These are phyloP conservation scores for Perca schrenkii DNA, from an alignment of 2,113 vertebrate genomes.

Conservation along the genomic window DNA sequence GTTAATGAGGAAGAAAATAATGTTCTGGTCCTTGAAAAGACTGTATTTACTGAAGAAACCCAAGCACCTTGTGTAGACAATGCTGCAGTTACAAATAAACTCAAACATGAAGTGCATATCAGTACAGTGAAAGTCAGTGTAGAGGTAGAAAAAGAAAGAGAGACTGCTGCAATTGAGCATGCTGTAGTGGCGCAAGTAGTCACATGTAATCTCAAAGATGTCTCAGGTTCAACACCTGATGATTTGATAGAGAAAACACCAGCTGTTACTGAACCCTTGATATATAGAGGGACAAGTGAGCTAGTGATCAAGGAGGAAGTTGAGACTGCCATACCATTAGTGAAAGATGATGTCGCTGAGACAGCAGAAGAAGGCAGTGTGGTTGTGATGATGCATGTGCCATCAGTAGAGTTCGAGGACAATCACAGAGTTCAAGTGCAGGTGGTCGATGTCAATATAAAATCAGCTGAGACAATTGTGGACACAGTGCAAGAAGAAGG, in stretches of 20 bases:
- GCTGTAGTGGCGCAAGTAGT: constrained; percentile 19
- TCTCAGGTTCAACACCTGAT: constrained; percentile 21
- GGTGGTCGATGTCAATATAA: constrained; percentile 43
- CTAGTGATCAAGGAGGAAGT: constrained; percentile 55
- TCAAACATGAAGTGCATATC: constrained; percentile 8
- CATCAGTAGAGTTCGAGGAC: constrained; percentile 37
- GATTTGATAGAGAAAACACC: constrained; percentile 48
- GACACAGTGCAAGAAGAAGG: constrained; percentile 61
- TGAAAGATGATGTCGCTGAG: constrained; percentile 36
- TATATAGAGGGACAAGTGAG: constrained; percentile 50
- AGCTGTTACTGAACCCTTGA: constrained; percentile 53
- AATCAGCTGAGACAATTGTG: constrained; percentile 30
- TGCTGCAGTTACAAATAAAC: constrained; percentile 45
- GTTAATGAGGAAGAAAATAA: constrained; percentile 23
- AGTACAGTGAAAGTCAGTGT: constrained; percentile 20
- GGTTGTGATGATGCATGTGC: constrained; percentile 31
- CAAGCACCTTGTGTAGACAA: constrained; percentile 8
- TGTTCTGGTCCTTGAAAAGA: constrained; percentile 37
- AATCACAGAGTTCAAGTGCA: constrained; percentile 55
- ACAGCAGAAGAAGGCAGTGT: constrained; percentile 47
- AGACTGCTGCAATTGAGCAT: constrained; percentile 22
- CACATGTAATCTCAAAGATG: constrained; percentile 33
- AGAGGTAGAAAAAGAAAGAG: constrained; percentile 46
- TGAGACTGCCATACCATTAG: constrained; percentile 46
- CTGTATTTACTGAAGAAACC: constrained; percentile 35